phyloP scores from a whole-genome alignment of 2,888 invertebrate species.

The Drosophila nigricruria region DNA sequence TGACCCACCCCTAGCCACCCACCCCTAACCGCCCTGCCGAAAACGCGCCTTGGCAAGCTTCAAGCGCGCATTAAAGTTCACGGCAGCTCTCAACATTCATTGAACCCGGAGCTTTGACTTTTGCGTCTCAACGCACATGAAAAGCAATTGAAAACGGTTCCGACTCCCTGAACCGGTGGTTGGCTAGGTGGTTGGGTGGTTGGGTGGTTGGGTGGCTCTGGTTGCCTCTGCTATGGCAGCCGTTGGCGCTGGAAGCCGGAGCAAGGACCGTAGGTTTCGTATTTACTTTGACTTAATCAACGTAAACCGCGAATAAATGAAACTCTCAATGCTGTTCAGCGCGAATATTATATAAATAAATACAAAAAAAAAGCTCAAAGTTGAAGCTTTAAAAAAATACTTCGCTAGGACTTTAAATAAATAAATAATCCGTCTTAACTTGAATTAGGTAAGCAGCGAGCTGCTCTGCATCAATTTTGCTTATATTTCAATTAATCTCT shows the following conservation, averaged over 20 bases:
- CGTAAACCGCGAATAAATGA: constrained; percentile 37
- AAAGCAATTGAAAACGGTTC: constrained; percentile 58
- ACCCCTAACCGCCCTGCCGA: background rate
- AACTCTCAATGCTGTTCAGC: constrained; percentile 9
- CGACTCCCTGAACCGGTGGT: constrained; percentile 14
- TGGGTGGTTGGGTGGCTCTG: background rate
- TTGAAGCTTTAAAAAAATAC: background rate
- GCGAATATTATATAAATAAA: constrained; percentile 14
- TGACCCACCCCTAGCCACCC: background rate
- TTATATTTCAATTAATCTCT: background rate
- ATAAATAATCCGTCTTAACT: background rate
- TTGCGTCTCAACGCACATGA: constrained; percentile 76
- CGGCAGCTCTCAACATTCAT: constrained; percentile 62
- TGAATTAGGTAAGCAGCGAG: background rate
- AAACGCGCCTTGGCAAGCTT: constrained; percentile 23
- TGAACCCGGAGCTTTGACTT: constrained; percentile 79
- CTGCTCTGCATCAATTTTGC: background rate
- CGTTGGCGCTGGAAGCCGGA: constrained; percentile 1
- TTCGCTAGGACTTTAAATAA: background rate
- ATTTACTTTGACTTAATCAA: constrained; percentile 48
- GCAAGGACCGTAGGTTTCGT: constrained; percentile 20
- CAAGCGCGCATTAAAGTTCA: constrained; percentile 59
- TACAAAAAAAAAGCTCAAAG: background rate
- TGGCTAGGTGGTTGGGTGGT: background rate
- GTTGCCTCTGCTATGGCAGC: background rate